These are phyloP conservation scores for Cabera pusaria DNA, from an alignment of 2,888 invertebrate species.

Conservation along the genomic window DNA sequence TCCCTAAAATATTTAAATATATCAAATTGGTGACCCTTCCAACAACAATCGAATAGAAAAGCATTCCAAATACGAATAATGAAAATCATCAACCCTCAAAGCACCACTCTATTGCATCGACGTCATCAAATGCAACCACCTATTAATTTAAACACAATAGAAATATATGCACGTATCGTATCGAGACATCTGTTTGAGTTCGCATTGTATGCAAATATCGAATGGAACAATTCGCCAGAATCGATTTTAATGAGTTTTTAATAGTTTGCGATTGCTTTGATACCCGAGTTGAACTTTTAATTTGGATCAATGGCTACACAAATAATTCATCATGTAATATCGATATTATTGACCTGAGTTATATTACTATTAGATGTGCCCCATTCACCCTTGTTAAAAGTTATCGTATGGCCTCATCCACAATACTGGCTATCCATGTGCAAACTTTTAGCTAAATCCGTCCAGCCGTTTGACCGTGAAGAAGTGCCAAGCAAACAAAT, in stretches of 20 bases:
- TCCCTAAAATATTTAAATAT: no score
- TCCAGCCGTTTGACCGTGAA: no score
- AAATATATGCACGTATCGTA: slow-evolving; percentile 30
- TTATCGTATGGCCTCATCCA: no score
- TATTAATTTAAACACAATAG: slow-evolving; percentile 20
- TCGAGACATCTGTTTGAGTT: slow-evolving; percentile 45
- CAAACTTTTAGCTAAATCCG: no score
- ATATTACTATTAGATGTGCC: no score
- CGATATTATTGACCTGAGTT: no score
- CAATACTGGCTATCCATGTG: no score
- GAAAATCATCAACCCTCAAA: background rate
- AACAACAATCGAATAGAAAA: no score
- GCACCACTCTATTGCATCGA: background rate
- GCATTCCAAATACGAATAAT: no score
- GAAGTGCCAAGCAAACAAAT: no score
- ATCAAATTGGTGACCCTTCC: no score
- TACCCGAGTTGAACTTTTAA: slow-evolving; percentile 27
- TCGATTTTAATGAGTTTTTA: slow-evolving; percentile 50
- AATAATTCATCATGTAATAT: background rate
- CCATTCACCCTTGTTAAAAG: no score
- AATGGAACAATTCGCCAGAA: slow-evolving; percentile 45
- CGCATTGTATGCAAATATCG: slow-evolving; percentile 67
- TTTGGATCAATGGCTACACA: slow-evolving; percentile 1
- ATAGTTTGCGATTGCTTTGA: slow-evolving; percentile 34
- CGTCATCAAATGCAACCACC: slow-evolving; percentile 7